phyloP scores from a whole-genome alignment of 2,113 vertebrate species.

The Budorcas taxicolor region DNA sequence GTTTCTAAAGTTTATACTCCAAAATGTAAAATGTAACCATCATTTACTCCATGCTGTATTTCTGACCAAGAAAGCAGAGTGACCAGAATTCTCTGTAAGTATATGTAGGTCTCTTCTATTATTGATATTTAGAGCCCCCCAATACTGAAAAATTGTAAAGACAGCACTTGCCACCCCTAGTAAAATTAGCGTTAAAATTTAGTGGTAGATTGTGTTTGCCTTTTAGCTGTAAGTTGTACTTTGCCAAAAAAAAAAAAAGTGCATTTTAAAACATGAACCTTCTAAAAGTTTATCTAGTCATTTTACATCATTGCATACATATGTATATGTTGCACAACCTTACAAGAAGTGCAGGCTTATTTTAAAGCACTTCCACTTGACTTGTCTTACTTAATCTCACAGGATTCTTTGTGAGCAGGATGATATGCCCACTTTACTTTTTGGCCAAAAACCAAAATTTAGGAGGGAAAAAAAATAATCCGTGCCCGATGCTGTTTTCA shows the following conservation, averaged over 20 bases:
- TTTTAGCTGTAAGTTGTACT: not conserved
- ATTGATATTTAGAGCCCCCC: not conserved
- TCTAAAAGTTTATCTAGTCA: not conserved
- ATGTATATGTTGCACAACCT: not conserved
- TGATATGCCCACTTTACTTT: not conserved
- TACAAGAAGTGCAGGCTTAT: not conserved
- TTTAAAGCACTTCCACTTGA: not conserved
- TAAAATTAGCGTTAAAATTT: not conserved
- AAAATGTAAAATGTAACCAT: not conserved
- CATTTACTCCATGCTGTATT: not conserved
- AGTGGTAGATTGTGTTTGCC: not conserved
- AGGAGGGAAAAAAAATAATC: not conserved
- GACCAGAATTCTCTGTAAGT: not conserved
- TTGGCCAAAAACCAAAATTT: not conserved
- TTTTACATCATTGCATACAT: not conserved
- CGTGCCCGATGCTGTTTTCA: constrained; percentile 33
- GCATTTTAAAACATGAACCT: not conserved
- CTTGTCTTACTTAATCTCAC: not conserved
- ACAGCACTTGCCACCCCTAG: not conserved
- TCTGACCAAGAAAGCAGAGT: not conserved
- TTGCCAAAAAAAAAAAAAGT: not conserved
- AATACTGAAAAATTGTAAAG: not conserved
- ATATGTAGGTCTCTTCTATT: not conserved
- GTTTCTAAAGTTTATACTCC: not conserved
- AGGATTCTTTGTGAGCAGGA: not conserved